Evolutionary conservation across 2,888 invertebrate species (phyloP), one percentile per base, ranked within the genome.

Genomic region (Ophion ventricosus): DNA sequence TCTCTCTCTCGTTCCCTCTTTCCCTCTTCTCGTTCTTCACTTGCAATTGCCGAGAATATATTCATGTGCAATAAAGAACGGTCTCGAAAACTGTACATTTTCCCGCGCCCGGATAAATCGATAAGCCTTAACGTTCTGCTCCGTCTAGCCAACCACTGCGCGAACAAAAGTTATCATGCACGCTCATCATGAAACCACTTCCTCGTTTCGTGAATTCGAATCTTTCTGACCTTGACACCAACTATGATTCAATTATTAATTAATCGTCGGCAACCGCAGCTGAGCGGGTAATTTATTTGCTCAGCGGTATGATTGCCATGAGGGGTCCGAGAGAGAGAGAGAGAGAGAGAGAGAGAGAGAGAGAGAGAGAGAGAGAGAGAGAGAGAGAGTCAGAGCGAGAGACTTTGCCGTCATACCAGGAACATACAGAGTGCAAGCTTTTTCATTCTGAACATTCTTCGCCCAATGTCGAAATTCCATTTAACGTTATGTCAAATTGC

Each of bases 51-150:
- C 64, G 80, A 85, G 77, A 74, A 84, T 81, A 25, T 57, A 49
- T 84, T 85, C 76, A 80, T 75, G 77, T 63, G 79, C 79, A 78
- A 77, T 82, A 77, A 75, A 81, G 80, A 81, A 83, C 20, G 70
- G 67, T 77, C 77, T 67, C 80, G 86, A 88, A 88, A 90, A 87
- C 85, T 88, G 86, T 69, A 83, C 86, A 87, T 88, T 89, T 90
- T 89, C 85, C 87, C 87, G 84, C 86, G 78, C 85, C 86, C 79
- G 86, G 83, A 84, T 83, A 79, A 88, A 90, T 89, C 88, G 88
- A 90, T 89, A 88, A 83, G 82, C 73, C 76, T 25, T 61, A 80
- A 54, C 59, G 49, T 67, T 3, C 25, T 49, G 14, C 29, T 35
- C 35, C 35, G 35, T 5, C 35, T 14, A n/a, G 54, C 56, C 11